phyloP scores from a whole-genome alignment of 2,113 vertebrate genomes.

The Australoheros scitulus region DNA sequence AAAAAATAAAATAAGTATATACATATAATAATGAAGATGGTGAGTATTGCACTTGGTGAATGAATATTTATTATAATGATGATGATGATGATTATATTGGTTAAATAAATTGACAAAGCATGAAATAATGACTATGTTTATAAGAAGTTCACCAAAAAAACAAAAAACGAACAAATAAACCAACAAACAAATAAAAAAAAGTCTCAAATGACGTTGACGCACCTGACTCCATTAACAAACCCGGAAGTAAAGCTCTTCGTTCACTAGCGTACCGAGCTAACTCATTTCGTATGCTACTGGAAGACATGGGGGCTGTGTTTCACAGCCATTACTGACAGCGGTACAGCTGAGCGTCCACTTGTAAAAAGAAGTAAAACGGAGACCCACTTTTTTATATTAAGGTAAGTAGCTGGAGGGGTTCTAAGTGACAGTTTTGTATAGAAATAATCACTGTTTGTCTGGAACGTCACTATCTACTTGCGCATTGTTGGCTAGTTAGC shows the following conservation, averaged over 20 bases:
- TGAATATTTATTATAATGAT: too few species aligned
- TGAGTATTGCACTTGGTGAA: too few species aligned
- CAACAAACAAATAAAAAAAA: not conserved
- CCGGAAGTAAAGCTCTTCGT: slow-evolving; percentile 57
- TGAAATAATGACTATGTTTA: not conserved
- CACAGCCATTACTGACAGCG: slow-evolving; percentile 61
- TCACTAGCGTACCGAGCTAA: slow-evolving; percentile 47
- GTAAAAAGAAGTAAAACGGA: not conserved
- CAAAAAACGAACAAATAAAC: not conserved
- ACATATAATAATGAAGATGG: too few species aligned
- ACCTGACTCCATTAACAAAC: slow-evolving; percentile 34
- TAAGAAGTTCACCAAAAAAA: not conserved
- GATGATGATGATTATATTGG: not conserved
- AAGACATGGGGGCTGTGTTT: slow-evolving; percentile 74
- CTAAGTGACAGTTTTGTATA: not conserved
- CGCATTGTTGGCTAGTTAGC: slow-evolving; percentile 61
- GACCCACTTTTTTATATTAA: slow-evolving; percentile 12
- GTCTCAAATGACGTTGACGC: slow-evolving; percentile 26
- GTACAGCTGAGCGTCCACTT: slow-evolving; percentile 11
- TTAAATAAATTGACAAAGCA: not conserved
- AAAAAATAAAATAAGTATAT: too few species aligned
- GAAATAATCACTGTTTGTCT: not conserved
- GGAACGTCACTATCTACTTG: slow-evolving; percentile 28
- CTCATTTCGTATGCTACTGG: slow-evolving; percentile 44
- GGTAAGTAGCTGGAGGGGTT: slow-evolving; percentile 52